phyloP scores from a whole-genome alignment of 2,113 vertebrate species.

The Emydura subglobosa region DNA sequence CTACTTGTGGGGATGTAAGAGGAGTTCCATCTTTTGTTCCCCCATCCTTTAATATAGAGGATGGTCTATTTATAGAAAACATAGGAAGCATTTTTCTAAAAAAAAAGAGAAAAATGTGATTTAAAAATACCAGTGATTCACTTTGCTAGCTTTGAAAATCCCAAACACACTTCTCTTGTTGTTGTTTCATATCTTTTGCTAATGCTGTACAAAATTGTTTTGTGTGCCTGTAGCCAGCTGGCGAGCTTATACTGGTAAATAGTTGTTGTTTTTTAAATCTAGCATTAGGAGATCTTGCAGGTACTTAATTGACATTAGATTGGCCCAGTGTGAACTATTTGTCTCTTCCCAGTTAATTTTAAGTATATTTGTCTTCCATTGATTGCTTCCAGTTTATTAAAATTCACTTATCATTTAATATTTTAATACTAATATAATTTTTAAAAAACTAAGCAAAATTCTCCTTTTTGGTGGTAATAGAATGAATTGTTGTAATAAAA shows the following conservation, averaged over 20 bases:
- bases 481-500: background rate
- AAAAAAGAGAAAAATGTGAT: background rate
- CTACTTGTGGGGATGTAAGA: background rate
- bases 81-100: constrained; percentile 12
- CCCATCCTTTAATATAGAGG: constrained; percentile 8
- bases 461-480: background rate
- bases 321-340: background rate
- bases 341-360: background rate
- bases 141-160: background rate
- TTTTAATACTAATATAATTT: background rate
- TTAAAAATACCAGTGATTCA: background rate
- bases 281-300: background rate
- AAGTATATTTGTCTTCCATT: background rate
- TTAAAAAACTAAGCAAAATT: background rate
- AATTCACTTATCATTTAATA: background rate
- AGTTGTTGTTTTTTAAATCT: rapidly evolving
- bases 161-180: background rate
- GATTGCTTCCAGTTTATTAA: background rate
- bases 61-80: background rate
- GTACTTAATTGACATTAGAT: background rate
- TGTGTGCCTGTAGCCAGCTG: background rate
- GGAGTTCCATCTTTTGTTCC: background rate
- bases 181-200: background rate
- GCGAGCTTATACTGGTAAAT: background rate
- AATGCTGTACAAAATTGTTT: background rate